A percentile compares a stretch with the other conserved stretches of the same genome.
These are phyloP conservation scores for Frankliniella fusca DNA, from an alignment of 2,888 invertebrate species.

Conservation along the genomic window DNA sequence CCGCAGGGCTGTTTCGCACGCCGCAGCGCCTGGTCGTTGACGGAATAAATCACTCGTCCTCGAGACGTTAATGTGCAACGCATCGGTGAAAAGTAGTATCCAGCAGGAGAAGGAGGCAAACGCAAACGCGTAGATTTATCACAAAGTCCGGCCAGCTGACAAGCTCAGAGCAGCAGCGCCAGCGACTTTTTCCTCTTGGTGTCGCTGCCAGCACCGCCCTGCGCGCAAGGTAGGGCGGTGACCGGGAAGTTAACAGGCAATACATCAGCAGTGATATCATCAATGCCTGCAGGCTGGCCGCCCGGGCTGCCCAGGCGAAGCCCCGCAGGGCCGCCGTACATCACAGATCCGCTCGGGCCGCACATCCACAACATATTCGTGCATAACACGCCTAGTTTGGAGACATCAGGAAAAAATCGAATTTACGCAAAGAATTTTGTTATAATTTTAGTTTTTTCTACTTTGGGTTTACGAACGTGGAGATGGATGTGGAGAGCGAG, in stretches of 20 bases:
- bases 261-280: slow-evolving; percentile 12
- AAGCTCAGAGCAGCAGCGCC: too few relatives aligned
- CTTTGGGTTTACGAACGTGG: too few relatives aligned
- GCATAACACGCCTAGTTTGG: too few relatives aligned
- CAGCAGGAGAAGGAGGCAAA: not conserved
- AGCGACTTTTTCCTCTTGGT: not conserved
- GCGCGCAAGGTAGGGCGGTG: not conserved
- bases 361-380: too few relatives aligned
- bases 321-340: not conserved
- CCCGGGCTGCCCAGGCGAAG: not conserved
- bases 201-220: not conserved
- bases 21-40: too few relatives aligned
- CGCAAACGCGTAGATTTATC: not conserved
- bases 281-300: not conserved
- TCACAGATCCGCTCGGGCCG: not conserved
- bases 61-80: not conserved
- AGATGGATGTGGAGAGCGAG: too few relatives aligned
- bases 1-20: too few relatives aligned
- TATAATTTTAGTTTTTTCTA: too few relatives aligned
- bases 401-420: too few relatives aligned
- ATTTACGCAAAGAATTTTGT: too few relatives aligned
- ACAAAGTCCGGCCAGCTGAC: too few relatives aligned
- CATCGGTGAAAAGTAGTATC: slow-evolving; percentile 14
- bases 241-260: slow-evolving; percentile 11
- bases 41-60: not conserved